Evolutionary conservation across 2,888 invertebrate species (phyloP).

Genomic region (Chrysodeixis includens): DNA sequence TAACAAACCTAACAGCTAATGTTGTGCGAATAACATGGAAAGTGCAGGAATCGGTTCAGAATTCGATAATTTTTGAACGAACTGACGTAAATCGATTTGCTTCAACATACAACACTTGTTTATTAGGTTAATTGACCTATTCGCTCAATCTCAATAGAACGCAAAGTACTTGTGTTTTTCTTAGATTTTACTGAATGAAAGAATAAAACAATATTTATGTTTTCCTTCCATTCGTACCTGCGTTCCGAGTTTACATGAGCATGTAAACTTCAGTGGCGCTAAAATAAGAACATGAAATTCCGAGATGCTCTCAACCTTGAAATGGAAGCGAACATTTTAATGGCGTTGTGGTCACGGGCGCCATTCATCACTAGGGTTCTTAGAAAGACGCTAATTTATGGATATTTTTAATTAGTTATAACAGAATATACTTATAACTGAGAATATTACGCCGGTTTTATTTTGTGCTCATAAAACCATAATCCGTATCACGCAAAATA

Average conservation of each 20-base stretch:
- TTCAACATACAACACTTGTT: neutral
- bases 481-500: neutral
- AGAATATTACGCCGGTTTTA: neutral
- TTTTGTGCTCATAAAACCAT: slow-evolving; percentile 1
- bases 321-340: slow-evolving; percentile 42
- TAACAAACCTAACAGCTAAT: slow-evolving; percentile 12
- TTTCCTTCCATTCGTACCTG: slow-evolving; percentile 24
- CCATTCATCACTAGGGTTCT: slow-evolving; percentile 3
- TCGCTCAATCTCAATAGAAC: neutral
- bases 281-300: slow-evolving; percentile 67
- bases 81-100: slow-evolving; percentile 9
- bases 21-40: slow-evolving; percentile 24
- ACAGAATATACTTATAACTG: too few species aligned
- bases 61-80: slow-evolving; percentile 10
- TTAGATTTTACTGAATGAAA: neutral
- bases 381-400: slow-evolving; percentile 1
- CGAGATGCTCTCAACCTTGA: slow-evolving; percentile 62
- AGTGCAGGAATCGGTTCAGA: slow-evolving; percentile 30
- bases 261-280: slow-evolving; percentile 57
- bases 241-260: slow-evolving; percentile 31
- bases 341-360: slow-evolving; percentile 25
- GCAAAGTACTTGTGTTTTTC: neutral
- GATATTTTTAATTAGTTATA: neutral
- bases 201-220: neutral
- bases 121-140: neutral